These are phyloP conservation scores for Drosophila austrosaltans DNA, from an alignment of 2,888 invertebrate species.

Conservation along the genomic window DNA sequence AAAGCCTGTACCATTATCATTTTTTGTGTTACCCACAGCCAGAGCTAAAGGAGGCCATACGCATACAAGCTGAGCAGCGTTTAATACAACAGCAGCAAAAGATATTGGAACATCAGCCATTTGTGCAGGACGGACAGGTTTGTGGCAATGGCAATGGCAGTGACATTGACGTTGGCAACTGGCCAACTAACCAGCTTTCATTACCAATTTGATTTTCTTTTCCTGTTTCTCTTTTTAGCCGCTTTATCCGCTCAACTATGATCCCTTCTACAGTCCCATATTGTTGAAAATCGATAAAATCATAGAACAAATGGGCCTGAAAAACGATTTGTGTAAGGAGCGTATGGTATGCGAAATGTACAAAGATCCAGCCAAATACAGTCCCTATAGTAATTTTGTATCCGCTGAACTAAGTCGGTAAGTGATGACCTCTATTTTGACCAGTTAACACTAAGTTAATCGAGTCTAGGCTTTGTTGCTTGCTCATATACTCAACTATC, in stretches of 20 bases:
- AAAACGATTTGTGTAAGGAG: slow-evolving; percentile 90
- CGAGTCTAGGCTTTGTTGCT: slow-evolving; percentile 15
- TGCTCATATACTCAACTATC: slow-evolving; percentile 39
- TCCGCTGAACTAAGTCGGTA: slow-evolving; percentile 95
- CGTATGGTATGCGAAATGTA: slow-evolving; percentile 93
- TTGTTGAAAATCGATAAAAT: slow-evolving; percentile 91
- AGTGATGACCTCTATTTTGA: slow-evolving; percentile 77
- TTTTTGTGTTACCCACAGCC: slow-evolving; percentile 60
- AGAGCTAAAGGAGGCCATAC: slow-evolving; percentile 85
- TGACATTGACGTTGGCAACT: not conserved
- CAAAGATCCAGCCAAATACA: slow-evolving; percentile 91
- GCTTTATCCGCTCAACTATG: slow-evolving; percentile 83
- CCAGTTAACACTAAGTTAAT: not conserved
- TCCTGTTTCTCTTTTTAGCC: slow-evolving; percentile 66
- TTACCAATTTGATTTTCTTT: slow-evolving; percentile 17
- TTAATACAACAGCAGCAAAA: slow-evolving; percentile 86
- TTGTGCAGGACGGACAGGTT: slow-evolving; percentile 83
- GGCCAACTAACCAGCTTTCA: not conserved
- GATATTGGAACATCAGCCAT: slow-evolving; percentile 85
- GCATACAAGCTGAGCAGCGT: slow-evolving; percentile 86
- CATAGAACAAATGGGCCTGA: slow-evolving; percentile 88
- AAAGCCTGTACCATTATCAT: slow-evolving; percentile 7
- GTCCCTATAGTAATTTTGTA: slow-evolving; percentile 93
- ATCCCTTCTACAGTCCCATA: slow-evolving; percentile 90
- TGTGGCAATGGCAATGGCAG: slow-evolving; percentile 26